These are phyloP conservation scores for Oreochromis spilurus DNA, from an alignment of 2,113 vertebrate species.

Conservation along the genomic window DNA sequence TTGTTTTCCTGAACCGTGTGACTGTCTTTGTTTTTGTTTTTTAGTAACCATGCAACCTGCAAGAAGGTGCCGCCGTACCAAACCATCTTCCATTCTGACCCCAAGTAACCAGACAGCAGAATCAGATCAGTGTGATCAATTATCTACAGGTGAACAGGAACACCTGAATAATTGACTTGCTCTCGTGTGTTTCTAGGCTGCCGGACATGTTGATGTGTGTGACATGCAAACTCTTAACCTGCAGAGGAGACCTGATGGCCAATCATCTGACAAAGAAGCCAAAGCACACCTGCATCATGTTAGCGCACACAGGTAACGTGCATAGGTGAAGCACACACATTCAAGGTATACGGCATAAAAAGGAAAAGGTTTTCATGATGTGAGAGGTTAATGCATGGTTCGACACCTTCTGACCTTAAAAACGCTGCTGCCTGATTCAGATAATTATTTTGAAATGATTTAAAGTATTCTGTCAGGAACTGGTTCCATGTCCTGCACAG, in stretches of 20 bases:
- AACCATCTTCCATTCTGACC: background rate
- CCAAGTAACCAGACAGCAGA: background rate
- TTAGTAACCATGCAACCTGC: constrained; percentile 41
- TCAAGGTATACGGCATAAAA: background rate
- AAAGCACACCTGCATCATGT: constrained; percentile 67
- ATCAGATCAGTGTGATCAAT: background rate
- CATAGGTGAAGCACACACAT: background rate
- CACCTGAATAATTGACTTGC: background rate
- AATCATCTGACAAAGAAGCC: constrained; percentile 82
- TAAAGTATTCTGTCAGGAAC: background rate
- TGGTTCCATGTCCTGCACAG: background rate
- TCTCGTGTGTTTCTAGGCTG: constrained; percentile 54
- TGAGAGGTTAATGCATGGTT: background rate
- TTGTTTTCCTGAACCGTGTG: background rate
- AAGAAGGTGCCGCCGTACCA: background rate
- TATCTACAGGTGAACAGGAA: background rate
- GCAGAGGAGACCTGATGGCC: constrained; percentile 86
- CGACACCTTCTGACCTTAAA: background rate
- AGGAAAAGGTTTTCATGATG: background rate
- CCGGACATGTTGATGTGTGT: constrained; percentile 72
- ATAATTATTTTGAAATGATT: background rate
- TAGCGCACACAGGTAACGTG: background rate
- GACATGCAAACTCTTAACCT: constrained; percentile 75
- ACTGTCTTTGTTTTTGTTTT: background rate
- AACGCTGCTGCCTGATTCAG: background rate